phyloP scores from a whole-genome alignment of 2,888 invertebrate species.

The Meloe dianella region DNA sequence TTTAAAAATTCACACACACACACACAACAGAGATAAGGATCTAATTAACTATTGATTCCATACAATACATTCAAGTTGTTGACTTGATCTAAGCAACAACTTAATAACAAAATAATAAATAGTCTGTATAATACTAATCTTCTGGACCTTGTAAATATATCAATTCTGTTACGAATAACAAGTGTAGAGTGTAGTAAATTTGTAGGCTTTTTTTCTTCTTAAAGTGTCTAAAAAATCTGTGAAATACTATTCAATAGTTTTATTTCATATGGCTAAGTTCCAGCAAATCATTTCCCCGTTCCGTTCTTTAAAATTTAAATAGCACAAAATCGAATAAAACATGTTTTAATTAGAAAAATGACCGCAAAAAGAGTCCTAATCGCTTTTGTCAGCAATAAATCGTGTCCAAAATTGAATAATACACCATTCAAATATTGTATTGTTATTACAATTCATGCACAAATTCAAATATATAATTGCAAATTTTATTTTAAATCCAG shows the following conservation, averaged over 20 bases:
- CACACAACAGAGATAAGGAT: background rate
- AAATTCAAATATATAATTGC: slow-evolving; percentile 33
- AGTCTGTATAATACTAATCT: background rate
- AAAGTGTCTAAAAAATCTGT: background rate
- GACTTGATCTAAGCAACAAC: background rate
- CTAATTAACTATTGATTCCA: background rate
- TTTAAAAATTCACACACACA: background rate
- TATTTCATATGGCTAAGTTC: background rate
- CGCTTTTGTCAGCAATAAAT: background rate
- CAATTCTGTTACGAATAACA: background rate
- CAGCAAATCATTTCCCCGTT: background rate
- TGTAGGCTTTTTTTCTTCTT: background rate
- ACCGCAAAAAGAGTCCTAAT: background rate
- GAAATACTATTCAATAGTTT: background rate
- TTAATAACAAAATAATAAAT: background rate
- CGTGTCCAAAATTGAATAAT: background rate
- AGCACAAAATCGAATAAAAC: background rate
- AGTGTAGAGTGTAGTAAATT: background rate
- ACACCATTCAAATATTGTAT: background rate
- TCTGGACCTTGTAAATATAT: background rate
- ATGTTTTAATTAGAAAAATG: background rate
- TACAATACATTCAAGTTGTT: background rate
- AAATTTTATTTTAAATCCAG: slow-evolving; percentile 36
- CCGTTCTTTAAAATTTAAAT: background rate
- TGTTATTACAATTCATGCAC: slow-evolving; percentile 1